Evolutionary conservation across 2,797 vertebrate species (phyloP).

Genomic region (Natrix natrix): DNA sequence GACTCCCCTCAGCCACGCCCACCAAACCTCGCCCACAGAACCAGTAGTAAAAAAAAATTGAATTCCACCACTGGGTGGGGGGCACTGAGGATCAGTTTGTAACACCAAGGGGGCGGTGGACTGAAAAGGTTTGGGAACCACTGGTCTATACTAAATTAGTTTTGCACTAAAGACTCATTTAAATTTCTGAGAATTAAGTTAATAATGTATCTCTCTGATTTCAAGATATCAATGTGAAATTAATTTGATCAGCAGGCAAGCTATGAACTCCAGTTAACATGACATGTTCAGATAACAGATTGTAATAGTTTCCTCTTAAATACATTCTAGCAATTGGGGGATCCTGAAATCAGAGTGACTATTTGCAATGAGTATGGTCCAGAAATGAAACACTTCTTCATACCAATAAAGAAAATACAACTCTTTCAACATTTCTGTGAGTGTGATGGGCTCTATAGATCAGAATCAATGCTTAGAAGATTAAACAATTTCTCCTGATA

Average conservation of each 20-base stretch:
- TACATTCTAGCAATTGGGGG: background rate
- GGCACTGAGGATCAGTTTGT: no score
- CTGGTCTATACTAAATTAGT: background rate
- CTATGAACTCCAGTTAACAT: background rate
- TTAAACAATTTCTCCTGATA: background rate
- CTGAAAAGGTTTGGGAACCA: no score
- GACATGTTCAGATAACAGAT: background rate
- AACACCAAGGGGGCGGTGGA: no score
- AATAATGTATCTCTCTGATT: background rate
- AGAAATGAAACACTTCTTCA: background rate
- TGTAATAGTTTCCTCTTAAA: background rate
- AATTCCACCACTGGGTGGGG: no score
- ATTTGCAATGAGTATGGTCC: background rate
- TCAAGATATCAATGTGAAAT: background rate
- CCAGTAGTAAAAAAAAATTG: no score
- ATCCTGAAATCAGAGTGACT: background rate
- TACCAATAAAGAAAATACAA: background rate
- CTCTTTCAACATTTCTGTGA: background rate
- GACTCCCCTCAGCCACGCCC: no score
- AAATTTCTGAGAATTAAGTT: background rate
- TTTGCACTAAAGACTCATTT: background rate
- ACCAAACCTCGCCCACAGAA: no score
- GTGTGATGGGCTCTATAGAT: background rate
- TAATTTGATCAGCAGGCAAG: background rate
- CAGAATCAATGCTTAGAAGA: background rate